Evolutionary conservation across 2,113 vertebrate genomes (phyloP).

Genomic region (Nibea albiflora): DNA sequence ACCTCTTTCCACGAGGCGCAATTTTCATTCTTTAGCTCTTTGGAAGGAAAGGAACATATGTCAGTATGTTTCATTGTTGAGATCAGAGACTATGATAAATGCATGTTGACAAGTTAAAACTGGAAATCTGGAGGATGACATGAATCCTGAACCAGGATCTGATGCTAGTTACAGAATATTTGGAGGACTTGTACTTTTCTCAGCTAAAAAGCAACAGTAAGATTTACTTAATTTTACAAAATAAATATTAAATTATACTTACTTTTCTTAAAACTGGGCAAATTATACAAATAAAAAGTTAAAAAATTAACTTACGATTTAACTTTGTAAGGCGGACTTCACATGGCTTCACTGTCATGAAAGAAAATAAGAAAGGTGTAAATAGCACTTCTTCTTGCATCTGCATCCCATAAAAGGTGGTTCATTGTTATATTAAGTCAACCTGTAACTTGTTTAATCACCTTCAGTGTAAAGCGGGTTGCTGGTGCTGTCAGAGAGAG

Average conservation of each 20-base stretch:
- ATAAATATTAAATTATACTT: neutral
- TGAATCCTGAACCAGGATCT: neutral
- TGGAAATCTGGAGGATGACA: neutral
- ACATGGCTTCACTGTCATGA: conserved; percentile 74
- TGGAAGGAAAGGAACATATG: conserved; percentile 15
- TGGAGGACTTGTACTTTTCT: neutral
- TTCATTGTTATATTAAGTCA: neutral
- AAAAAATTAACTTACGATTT: conserved; percentile 66
- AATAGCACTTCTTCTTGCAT: neutral
- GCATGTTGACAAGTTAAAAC: neutral
- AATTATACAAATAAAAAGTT: neutral
- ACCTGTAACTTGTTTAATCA: conserved; percentile 1
- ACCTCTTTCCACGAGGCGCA: conserved; percentile 36
- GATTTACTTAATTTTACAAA: neutral
- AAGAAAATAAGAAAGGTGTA: conserved; percentile 40
- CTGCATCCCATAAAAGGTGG: neutral
- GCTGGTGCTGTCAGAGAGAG: conserved; percentile 23
- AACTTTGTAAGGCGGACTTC: conserved; percentile 81
- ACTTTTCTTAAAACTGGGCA: neutral
- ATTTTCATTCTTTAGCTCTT: neutral
- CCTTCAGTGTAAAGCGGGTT: neutral
- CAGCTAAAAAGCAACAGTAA: neutral
- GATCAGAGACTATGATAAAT: neutral
- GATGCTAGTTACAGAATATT: neutral
- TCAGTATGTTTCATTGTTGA: neutral